These are phyloP conservation scores for Serrognathus titanus DNA, from an alignment of 2,888 invertebrate species.

Conservation along the genomic window DNA sequence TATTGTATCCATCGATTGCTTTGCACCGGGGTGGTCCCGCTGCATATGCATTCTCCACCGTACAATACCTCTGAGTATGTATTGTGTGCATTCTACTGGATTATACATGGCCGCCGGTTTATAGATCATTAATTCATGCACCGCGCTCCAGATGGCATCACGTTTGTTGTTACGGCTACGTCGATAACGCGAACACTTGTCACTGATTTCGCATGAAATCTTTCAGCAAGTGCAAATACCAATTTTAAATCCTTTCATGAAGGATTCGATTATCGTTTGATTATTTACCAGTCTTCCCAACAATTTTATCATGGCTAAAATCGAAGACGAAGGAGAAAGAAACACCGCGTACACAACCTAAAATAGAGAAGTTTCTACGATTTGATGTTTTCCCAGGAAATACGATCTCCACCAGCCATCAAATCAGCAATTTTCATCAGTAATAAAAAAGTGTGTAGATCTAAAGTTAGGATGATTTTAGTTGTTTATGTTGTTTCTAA, in stretches of 20 bases:
- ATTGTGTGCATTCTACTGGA: conserved; percentile 39
- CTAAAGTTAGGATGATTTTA: too few species aligned
- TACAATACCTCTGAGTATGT: conserved; percentile 42
- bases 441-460: too few species aligned
- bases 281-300: too few species aligned
- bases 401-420: too few species aligned
- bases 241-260: neutral
- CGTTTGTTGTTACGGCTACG: conserved; percentile 24
- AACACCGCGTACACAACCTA: too few species aligned
- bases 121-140: conserved; percentile 40
- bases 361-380: too few species aligned
- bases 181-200: conserved; percentile 20
- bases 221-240: conserved; percentile 3
- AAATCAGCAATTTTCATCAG: too few species aligned
- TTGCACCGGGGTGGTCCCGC: conserved; percentile 40
- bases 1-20: conserved; percentile 42
- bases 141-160: conserved; percentile 36
- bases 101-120: conserved; percentile 40
- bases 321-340: too few species aligned
- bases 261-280: too few species aligned
- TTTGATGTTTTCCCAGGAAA: too few species aligned
- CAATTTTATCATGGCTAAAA: too few species aligned
- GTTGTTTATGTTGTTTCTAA: too few species aligned
- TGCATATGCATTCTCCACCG: conserved; percentile 39
- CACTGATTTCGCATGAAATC: conserved; percentile 8